phyloP scores from a whole-genome alignment of 2,113 vertebrate species.

The Limanda limanda region DNA sequence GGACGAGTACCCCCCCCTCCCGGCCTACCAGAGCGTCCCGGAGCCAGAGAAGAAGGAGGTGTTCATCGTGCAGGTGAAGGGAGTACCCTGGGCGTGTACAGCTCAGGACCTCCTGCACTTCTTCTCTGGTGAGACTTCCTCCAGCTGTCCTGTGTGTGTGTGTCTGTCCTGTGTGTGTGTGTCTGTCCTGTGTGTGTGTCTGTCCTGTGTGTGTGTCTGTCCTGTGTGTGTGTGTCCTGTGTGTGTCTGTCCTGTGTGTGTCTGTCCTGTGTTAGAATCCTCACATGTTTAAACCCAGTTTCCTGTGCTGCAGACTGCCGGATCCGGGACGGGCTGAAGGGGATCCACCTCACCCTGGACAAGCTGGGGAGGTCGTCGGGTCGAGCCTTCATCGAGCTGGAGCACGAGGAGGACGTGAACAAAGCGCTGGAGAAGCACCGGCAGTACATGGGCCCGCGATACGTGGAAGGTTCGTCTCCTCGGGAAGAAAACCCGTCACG shows the following conservation, averaged over 20 bases:
- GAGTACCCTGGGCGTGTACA: conserved; percentile 90
- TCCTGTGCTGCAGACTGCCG: conserved; percentile 84
- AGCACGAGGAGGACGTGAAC: conserved; percentile 88
- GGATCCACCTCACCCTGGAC: conserved; percentile 89
- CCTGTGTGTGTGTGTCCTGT: no score
- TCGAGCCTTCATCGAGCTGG: conserved; percentile 91
- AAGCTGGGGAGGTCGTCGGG: conserved; percentile 87
- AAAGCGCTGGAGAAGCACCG: conserved; percentile 92
- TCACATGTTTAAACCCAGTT: not conserved
- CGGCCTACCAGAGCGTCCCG: conserved; percentile 71
- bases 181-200: no score
- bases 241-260: no score
- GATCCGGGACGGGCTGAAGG: conserved; percentile 86
- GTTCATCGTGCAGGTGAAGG: conserved; percentile 89
- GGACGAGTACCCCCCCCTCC: conserved; percentile 83
- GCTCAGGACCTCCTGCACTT: conserved; percentile 90
- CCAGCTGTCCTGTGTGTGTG: no score
- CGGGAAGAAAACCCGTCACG: not conserved
- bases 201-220: no score
- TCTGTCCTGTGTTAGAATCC: no score
- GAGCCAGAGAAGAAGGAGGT: conserved; percentile 76
- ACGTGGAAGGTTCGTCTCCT: conserved; percentile 88
- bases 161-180: no score
- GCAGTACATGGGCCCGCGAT: conserved; percentile 91
- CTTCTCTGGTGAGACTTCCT: conserved; percentile 86